Evolutionary conservation across 1,140 invertebrate genomes (phyloP).

Genomic region (Habropoda laboriosa): DNA sequence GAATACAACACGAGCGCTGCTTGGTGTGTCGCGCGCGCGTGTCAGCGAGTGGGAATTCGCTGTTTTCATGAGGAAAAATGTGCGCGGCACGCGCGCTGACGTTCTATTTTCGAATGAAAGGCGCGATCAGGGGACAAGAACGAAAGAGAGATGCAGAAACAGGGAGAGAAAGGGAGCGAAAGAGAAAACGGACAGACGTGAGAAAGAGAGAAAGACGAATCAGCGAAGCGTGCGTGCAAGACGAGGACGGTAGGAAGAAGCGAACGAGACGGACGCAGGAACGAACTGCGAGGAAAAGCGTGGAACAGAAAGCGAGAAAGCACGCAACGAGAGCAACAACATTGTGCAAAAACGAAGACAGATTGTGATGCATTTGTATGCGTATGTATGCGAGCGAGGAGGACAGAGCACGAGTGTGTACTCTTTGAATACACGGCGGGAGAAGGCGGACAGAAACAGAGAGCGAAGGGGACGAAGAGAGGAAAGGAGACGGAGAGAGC

Average conservation of each 20-base stretch:
- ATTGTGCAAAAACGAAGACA: constrained; percentile 46
- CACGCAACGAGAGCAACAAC: constrained; percentile 42
- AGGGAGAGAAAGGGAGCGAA: constrained; percentile 31
- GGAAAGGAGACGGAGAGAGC: constrained; percentile 24
- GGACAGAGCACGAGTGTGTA: constrained; percentile 15
- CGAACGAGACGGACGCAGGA: constrained; percentile 38
- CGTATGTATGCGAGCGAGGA: constrained; percentile 6
- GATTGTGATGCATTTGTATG: constrained; percentile 32
- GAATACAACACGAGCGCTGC: constrained; percentile 13
- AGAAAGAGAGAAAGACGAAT: constrained; percentile 25
- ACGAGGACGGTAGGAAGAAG: constrained; percentile 28
- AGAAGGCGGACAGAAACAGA: constrained; percentile 37
- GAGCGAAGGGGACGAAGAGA: constrained; percentile 24
- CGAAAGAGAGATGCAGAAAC: constrained; percentile 55
- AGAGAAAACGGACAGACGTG: constrained; percentile 10
- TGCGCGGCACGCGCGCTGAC: constrained; percentile 72
- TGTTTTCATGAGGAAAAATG: constrained; percentile 77
- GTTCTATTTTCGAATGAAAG: constrained; percentile 80
- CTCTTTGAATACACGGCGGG: constrained; percentile 32
- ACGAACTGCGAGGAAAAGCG: constrained; percentile 41
- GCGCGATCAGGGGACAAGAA: constrained; percentile 72
- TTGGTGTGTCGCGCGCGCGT: constrained; percentile 49
- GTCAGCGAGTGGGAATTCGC: constrained; percentile 68
- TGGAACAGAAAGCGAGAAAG: constrained; percentile 40
- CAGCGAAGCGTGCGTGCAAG: constrained; percentile 12